phyloP scores from a whole-genome alignment of 2,797 vertebrate species.

The Petrocephalus sullivani region DNA sequence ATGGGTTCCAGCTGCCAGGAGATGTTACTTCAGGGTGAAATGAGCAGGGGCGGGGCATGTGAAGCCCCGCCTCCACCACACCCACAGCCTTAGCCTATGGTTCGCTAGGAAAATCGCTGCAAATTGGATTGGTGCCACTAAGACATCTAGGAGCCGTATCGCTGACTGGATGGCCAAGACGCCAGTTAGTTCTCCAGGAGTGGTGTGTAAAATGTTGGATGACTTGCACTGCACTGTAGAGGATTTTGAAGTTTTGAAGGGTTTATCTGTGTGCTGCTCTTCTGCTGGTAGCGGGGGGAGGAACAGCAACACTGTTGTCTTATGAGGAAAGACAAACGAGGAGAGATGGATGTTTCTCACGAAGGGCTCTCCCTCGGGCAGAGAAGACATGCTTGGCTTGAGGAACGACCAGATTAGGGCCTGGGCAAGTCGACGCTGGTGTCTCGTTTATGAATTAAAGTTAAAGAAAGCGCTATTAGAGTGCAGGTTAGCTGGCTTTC shows the following conservation, averaged over 20 bases:
- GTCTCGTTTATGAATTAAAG: neutral
- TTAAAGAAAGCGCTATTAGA: neutral
- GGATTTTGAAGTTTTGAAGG: neutral
- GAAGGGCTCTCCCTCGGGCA: neutral
- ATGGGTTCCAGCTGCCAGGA: neutral
- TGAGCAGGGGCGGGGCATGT: neutral
- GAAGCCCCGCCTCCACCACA: constrained; percentile 15
- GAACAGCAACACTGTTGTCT: neutral
- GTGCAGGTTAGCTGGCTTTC: neutral
- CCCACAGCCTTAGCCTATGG: neutral
- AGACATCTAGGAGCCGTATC: neutral
- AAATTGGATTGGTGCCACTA: neutral
- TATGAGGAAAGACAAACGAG: neutral
- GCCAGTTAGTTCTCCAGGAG: neutral
- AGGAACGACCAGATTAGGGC: neutral
- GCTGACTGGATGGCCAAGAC: neutral
- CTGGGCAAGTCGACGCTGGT: neutral
- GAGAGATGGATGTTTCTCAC: neutral
- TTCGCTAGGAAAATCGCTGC: neutral
- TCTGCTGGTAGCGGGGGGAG: neutral
- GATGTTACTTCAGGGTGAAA: neutral
- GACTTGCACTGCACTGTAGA: too few species aligned
- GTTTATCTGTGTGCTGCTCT: neutral
- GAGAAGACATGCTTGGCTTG: neutral
- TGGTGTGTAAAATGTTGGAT: neutral